Conservation (phyloP, 2,888 invertebrate genomes). For the Aphrophora alni region DNA sequence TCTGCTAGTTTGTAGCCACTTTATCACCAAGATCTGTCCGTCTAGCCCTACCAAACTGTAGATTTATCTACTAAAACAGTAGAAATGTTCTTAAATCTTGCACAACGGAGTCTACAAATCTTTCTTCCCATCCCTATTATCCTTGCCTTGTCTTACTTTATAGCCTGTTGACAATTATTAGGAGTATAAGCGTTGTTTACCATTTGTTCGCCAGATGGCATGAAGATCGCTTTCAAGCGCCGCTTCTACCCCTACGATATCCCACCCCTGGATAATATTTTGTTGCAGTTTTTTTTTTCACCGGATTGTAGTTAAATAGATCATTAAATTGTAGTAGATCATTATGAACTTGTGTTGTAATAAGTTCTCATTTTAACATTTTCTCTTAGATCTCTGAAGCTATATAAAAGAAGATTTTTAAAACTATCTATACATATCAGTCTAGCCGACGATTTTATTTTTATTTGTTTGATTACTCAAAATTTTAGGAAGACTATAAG, state of each 20-base stretch:
- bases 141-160: conserved; percentile 10
- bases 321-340: too few relatives aligned
- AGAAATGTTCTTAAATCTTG: not conserved
- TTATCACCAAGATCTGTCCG: not conserved
- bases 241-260: conserved; percentile 3
- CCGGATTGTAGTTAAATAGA: too few relatives aligned
- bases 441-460: too few relatives aligned
- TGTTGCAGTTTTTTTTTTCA: not conserved
- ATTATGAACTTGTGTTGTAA: too few relatives aligned
- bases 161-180: conserved; percentile 29
- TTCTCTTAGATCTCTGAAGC: too few relatives aligned
- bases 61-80: not conserved
- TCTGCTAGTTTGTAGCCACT: not conserved
- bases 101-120: not conserved
- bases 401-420: too few relatives aligned
- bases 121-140: not conserved
- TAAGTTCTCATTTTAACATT: too few relatives aligned
- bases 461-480: too few relatives aligned
- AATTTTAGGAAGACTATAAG: too few relatives aligned
- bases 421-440: too few relatives aligned
- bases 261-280: not conserved
- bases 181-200: not conserved
- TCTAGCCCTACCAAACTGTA: not conserved
- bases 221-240: conserved; percentile 7
- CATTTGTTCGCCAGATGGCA: conserved; percentile 28